Base-by-base conservation (phyloP, 2,113 vertebrate species). In the Conger conger region DNA sequence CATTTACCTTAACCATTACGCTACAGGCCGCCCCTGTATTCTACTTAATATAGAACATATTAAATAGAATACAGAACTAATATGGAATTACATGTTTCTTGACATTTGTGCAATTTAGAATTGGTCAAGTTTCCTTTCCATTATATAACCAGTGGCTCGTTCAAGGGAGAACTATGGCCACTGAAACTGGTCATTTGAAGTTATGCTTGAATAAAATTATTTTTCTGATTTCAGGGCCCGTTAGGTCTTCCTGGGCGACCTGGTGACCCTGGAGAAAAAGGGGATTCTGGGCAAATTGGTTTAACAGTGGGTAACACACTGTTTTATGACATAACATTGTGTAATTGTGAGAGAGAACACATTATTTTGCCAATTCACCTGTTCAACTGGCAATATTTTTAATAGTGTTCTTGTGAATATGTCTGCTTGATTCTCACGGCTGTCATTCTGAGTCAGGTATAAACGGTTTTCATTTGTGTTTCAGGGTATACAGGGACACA, bases 251-350 rank as follows among this genome's bases (percentile, higher is more conserved):
- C 96, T 3, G 97, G 97, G 50, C 93, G 89, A 53, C 91, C 94
- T n/a, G 97, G 97, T 73, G 94, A 96, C 60, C 87, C 86, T 6
- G 97, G 96, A 60, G 90, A 92, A 16, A 97, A 96, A 92, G 97
- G 97, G 5, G 94, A 96, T 0, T 2, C 76, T 11, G 97, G 97
- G 77, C 91, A 91, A 11, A 73, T 89, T 42, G 97, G 96, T 20
- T 80, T 81, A 17, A 37, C 86, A 33, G 95, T 96, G 87, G 92
- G 86, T 84, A 63, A 33, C 45, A 11, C 68, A 79, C 15, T 33
- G 5, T 23, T 54, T 77, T 20, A n/a, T 79, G 78, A 63, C 57
- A 15, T 33, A 60, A 50, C 11, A 50, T 1, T 50, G 6, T 50
- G 9, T 4, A 42, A 42, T 42, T 42, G 9, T 42, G 40, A 42